Evolutionary conservation across 1,140 invertebrate genomes (phyloP).

Genomic region (Oscheius sp.): DNA sequence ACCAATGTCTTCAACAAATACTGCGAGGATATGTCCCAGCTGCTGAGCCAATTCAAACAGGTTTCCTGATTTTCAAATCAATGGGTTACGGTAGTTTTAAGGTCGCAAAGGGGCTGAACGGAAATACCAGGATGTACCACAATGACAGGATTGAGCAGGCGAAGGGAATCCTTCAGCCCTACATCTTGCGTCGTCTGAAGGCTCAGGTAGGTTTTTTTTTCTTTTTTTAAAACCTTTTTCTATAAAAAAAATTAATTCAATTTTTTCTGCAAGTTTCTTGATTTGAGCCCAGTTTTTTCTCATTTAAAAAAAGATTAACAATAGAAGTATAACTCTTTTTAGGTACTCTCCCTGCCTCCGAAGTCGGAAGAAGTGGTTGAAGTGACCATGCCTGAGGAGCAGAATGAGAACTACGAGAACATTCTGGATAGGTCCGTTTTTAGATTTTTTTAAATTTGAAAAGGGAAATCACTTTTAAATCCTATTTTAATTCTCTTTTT

Average conservation of each 20-base stretch:
- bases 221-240: too few species aligned
- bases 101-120: not conserved
- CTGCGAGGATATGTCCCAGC: constrained; percentile 78
- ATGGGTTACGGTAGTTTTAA: not conserved
- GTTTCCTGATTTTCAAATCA: not conserved
- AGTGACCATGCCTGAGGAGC: constrained; percentile 71
- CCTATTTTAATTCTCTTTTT: not conserved
- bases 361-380: constrained; percentile 73
- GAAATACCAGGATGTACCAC: constrained; percentile 56
- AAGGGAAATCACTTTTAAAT: not conserved
- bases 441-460: not conserved
- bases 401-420: constrained; percentile 74
- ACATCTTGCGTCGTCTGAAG: constrained; percentile 86
- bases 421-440: constrained; percentile 66
- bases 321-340: too few species aligned
- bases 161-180: constrained; percentile 91
- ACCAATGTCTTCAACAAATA: constrained; percentile 86
- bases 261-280: too few species aligned
- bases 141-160: constrained; percentile 71
- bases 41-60: constrained; percentile 70
- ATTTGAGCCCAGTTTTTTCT: too few species aligned
- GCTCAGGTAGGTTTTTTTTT: constrained; percentile 62
- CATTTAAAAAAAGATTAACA: not conserved
- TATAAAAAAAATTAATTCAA: constrained; percentile 61
- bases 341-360: constrained; percentile 73